These are phyloP conservation scores for Chouioia cunea DNA, from an alignment of 2,888 invertebrate genomes.

Conservation along the genomic window DNA sequence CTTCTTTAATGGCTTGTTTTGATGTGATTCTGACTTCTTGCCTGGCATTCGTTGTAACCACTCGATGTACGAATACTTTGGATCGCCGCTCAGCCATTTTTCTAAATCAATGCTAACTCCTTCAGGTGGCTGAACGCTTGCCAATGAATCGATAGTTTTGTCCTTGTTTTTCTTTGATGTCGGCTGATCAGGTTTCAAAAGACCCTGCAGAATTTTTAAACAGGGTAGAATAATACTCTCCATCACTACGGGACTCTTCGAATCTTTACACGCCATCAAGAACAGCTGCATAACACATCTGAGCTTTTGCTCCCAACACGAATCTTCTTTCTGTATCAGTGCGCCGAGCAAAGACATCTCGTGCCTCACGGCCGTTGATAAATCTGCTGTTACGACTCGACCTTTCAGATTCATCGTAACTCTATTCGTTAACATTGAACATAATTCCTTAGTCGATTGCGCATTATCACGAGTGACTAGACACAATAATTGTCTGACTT, in stretches of 20 bases:
- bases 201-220: slow-evolving; percentile 87
- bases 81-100: slow-evolving; percentile 81
- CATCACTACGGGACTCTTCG: slow-evolving; percentile 87
- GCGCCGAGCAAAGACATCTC: slow-evolving; percentile 90
- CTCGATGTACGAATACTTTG: slow-evolving; percentile 77
- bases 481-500: slow-evolving; percentile 89
- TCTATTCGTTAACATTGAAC: slow-evolving; percentile 83
- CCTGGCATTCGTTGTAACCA: slow-evolving; percentile 79
- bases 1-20: slow-evolving; percentile 59
- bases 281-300: slow-evolving; percentile 90
- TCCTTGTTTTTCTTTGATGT: slow-evolving; percentile 73
- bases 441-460: slow-evolving; percentile 85
- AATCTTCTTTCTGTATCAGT: slow-evolving; percentile 91
- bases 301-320: slow-evolving; percentile 94
- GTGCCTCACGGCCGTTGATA: slow-evolving; percentile 85
- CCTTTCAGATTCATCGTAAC: slow-evolving; percentile 86
- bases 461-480: slow-evolving; percentile 89
- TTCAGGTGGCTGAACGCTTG: slow-evolving; percentile 72
- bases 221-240: slow-evolving; percentile 94
- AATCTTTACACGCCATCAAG: slow-evolving; percentile 81
- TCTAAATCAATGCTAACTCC: slow-evolving; percentile 79
- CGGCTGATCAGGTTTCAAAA: slow-evolving; percentile 79
- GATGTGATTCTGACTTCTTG: slow-evolving; percentile 61
- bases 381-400: slow-evolving; percentile 80
- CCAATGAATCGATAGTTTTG: slow-evolving; percentile 70